Base-by-base conservation (phyloP, 2,113 vertebrate species). In the Alligator mississippiensis region DNA sequence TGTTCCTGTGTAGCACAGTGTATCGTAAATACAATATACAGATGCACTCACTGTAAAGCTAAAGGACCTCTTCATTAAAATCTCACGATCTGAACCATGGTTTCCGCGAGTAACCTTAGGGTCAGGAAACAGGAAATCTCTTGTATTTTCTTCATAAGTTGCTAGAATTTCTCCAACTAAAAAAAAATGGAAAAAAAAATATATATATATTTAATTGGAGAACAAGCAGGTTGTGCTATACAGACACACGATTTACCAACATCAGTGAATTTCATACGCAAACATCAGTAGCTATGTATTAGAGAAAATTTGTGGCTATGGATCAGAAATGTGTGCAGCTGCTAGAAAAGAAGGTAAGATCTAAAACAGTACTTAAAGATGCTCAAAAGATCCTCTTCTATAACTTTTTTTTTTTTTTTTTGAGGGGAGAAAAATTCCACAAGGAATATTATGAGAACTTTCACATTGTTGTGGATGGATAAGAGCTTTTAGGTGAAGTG, bases 91-190 rank as follows among this genome's bases (percentile, higher is more conserved):
- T 94, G 97, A 96, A 94, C 97, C 98, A 90, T 95, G 96, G 92
- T 96, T 97, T 93, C 97, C 97, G 83, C 94, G 93, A 88, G 96
- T 97, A 93, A 98, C 96, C 90, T 97, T 98, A 94, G 98, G 98
- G 93, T 98, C 98, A 83, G 98, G 99, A 94, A 99, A 99, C 97
- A 99, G 98, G 97, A 99, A 99, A 92, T 98, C 98, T 98, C 98
- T 98, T 96, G 98, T 99, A 96, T 98, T 98, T 96, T 98, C 98
- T 96, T 98, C 97, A 96, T 99, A 97, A 0, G 97, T 98, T 83
- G 99, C 99, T 61, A 99, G 93, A 93, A 98, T 97, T 96, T 98
- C 98, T 93, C 98, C 98, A 90, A 98, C 99, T 99, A 94, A 94
- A 98, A 97, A 93, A 90, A 34, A 34, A 34, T 4, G 34, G 4